A percentile compares a stretch with the other conserved stretches of the same genome.
phyloP scores from a whole-genome alignment of 1,140 invertebrate species.

The Drosophila ficusphila region DNA sequence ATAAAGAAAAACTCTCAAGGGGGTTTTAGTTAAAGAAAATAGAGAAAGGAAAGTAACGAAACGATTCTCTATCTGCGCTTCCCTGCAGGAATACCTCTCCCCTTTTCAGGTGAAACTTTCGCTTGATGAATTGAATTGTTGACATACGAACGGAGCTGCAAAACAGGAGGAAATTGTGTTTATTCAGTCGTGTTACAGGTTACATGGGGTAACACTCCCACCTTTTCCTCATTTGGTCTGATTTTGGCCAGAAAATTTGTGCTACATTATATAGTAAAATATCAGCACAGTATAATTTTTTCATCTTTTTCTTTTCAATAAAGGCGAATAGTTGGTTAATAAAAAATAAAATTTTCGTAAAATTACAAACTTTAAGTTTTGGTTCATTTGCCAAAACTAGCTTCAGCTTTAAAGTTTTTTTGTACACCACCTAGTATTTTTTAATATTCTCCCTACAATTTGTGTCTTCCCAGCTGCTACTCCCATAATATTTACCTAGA shows the following conservation, averaged over 20 bases:
- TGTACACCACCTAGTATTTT: neutral
- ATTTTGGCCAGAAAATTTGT: neutral
- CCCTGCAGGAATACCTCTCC: conserved; percentile 14
- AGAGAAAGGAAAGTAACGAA: conserved; percentile 72
- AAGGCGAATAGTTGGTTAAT: too few relatives aligned
- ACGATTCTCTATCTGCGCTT: conserved; percentile 27
- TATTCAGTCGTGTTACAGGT: conserved; percentile 78
- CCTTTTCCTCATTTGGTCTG: neutral
- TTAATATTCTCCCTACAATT: neutral
- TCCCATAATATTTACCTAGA: conserved; percentile 11
- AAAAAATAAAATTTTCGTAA: too few relatives aligned
- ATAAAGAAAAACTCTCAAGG: conserved; percentile 77
- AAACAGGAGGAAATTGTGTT: conserved; percentile 78
- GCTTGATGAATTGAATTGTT: conserved; percentile 82
- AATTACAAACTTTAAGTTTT: neutral
- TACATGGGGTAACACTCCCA: conserved; percentile 22
- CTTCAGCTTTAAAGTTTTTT: too few relatives aligned
- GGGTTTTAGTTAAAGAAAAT: conserved; percentile 80
- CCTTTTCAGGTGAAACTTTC: conserved; percentile 62
- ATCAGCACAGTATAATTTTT: too few relatives aligned
- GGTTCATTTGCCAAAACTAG: too few relatives aligned
- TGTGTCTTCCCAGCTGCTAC: neutral
- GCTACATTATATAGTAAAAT: neutral
- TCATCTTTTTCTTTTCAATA: too few relatives aligned
- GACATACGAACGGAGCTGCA: conserved; percentile 69